Evolutionary conservation across 1,140 invertebrate genomes (phyloP), one percentile per base, ranked within the genome.

Genomic region (Sycobia sp.): DNA sequence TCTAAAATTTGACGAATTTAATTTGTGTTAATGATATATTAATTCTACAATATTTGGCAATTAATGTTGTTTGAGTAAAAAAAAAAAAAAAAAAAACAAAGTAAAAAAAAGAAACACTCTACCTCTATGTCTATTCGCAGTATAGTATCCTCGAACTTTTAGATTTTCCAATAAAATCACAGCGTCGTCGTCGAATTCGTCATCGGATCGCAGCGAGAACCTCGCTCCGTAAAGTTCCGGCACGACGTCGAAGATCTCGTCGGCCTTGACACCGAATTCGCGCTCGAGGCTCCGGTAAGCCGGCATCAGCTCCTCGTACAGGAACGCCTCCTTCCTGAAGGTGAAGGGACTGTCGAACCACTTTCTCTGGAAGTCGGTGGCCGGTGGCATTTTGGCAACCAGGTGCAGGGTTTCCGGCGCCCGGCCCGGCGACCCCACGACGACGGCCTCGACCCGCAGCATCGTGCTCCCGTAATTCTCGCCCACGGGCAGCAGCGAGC

Each of bases 401-500:
- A 79, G 36, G 27, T 76, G 18, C 38, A 60, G 11, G 0, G 2
- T 63, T 14, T 70, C 49, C 23, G 69, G 18, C 4, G 41, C 54
- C 0, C 38, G n/a, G 0, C 32, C 11, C 4, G 22, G 5, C 0
- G 13, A 27, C 0, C 68, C 54, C 13, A 41, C 69, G 4, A 77
- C 53, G n/a, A 59, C 64, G 0, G 74, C 68, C 8, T 77, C 55
- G 3, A 86, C 72, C 2, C 71, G 71, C 3, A 85, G 56, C 64
- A 86, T 86, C 0, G 80, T 67, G 69, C 85, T 86, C 5, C 83
- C 84, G 66, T 85, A 87, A 73, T 87, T 86, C 56, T 86, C 85
- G 0, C 85, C 85, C 0, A 79, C 77, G 50, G 79, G 70, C 5
- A 75, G 20, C 22, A 78, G 32, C 8, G 29, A 39, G 14, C 67